phyloP scores from a whole-genome alignment of 2,113 vertebrate species.

The Sinocyclocheilus anophthalmus region DNA sequence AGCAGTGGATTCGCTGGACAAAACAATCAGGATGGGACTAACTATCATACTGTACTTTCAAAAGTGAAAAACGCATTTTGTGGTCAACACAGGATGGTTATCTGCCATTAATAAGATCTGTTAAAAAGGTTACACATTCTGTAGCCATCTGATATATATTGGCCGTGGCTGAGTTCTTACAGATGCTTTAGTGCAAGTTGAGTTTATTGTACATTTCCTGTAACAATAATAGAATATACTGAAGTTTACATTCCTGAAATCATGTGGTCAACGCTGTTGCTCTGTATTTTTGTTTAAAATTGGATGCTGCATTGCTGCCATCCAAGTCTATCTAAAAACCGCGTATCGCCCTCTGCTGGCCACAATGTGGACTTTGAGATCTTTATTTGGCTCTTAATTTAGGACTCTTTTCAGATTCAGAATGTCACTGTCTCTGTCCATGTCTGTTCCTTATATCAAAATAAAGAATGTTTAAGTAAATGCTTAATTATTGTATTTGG shows the following conservation, averaged over 20 bases:
- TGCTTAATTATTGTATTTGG: neutral
- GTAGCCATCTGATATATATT: neutral
- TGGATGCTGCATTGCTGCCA: conserved; percentile 47
- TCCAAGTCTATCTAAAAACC: neutral
- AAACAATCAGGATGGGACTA: neutral
- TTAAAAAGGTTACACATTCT: neutral
- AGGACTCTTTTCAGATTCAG: neutral
- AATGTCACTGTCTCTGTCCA: neutral
- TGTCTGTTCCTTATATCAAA: neutral
- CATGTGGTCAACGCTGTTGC: conserved; percentile 45
- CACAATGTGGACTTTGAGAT: neutral
- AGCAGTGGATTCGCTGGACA: neutral
- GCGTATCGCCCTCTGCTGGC: conserved; percentile 65
- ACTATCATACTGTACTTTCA: neutral
- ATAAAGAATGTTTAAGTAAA: neutral
- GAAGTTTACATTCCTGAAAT: conserved; percentile 34
- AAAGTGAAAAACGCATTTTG: neutral
- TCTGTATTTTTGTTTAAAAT: conserved; percentile 29
- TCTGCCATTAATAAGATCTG: neutral
- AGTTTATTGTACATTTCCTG: conserved; percentile 46
- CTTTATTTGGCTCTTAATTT: neutral
- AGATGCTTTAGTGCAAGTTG: neutral
- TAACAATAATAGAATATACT: conserved; percentile 50
- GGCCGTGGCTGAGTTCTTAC: neutral
- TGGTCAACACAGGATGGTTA: neutral